phyloP scores from a whole-genome alignment of 2,113 vertebrate species.

The Bufo gargarizans region DNA sequence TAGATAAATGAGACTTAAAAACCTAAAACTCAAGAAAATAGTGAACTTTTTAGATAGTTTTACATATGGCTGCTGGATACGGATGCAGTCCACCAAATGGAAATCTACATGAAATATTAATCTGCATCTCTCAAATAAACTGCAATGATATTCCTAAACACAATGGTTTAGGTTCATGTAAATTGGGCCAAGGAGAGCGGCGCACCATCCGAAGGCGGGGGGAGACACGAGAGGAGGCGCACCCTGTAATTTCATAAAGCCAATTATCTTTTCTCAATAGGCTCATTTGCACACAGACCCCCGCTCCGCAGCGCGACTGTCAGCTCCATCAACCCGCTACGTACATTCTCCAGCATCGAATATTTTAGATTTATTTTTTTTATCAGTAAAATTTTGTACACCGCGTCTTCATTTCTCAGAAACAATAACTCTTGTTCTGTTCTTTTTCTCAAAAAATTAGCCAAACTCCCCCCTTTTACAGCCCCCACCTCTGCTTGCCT shows the following conservation, averaged over 20 bases:
- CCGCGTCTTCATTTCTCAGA: background rate
- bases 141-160: background rate
- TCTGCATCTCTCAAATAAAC: background rate
- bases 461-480: background rate
- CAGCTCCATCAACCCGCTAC: background rate
- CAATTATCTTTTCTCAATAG: conserved; percentile 18
- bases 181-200: background rate
- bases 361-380: background rate
- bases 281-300: background rate
- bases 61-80: background rate
- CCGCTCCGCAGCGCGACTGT: background rate
- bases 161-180: background rate
- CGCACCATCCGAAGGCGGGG: background rate
- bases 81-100: background rate
- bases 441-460: background rate
- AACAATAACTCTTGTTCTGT: background rate
- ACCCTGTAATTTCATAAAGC: conserved; percentile 21
- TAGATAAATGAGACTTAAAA: background rate
- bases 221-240: background rate
- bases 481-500: no score
- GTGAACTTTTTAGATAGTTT: background rate
- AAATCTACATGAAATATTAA: background rate
- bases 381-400: background rate
- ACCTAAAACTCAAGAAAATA: background rate
- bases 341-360: background rate